Evolutionary conservation across 2,797 vertebrate genomes (phyloP), one percentile per base, ranked within the genome.

Genomic region (Acropternis orthonyx): DNA sequence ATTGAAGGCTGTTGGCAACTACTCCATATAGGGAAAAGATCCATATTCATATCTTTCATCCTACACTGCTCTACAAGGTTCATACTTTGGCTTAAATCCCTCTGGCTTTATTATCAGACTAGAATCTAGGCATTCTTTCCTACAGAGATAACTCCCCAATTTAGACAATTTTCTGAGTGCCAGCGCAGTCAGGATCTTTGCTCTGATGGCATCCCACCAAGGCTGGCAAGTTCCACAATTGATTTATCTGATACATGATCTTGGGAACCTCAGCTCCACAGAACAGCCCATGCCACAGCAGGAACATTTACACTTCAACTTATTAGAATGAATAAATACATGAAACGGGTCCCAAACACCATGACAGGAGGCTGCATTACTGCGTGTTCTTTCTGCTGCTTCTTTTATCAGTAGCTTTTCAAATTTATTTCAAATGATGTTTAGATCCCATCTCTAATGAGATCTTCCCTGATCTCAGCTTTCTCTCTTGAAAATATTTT

Each of bases 61-160:
- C 79, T 86, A 54, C 44, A 41, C 49, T 51, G 52, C 55, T 86
- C 82, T 69, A 85, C 56, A 73, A 84, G 62, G 69, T 81, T 95
- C 71, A 78, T 65, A 56, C 14, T 63, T 85, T 82, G 92, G 83
- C 88, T 92, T 88, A 92, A 89, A 86, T 94, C 69, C 59, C 74
- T 59, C 63, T 86, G 77, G 63, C 56, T 95, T 76, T 81, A 78
- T 66, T 65, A 87, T 59, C 85, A 79, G 74, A 58, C 52, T 85
- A 87, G 85, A 90, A 95, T 88, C 73, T 87, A 80, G 63, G 71
- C 67, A 87, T 92, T 93, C 79, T 86, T 93, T 76, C 88, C 39
- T 32, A 75, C 21, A 86, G 62, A 95, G 85, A 52, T 44, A 94
- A 90, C 55, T 88, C 58, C 59, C 17, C 68, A 72, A 3, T 89